A percentile compares a stretch with the other conserved stretches of the same genome.
phyloP scores from a whole-genome alignment of 64 coral and sea anemone species.

The Pachyseris speciosa region DNA sequence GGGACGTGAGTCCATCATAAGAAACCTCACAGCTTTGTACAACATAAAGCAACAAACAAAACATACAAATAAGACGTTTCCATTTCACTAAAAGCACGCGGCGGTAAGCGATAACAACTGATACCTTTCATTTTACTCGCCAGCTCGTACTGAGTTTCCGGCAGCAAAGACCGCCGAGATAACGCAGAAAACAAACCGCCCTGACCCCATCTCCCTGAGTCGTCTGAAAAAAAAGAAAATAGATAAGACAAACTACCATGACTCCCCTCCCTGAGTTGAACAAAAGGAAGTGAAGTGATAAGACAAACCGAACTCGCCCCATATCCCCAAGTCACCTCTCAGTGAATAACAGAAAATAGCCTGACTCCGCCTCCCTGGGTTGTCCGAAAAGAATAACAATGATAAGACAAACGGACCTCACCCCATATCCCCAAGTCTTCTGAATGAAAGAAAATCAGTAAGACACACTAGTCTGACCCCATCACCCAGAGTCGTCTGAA shows the following conservation, averaged over 20 bases:
- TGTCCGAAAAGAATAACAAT: slow-evolving; percentile 50
- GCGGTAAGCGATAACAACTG: neutral
- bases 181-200: slow-evolving; percentile 88
- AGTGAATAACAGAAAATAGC: slow-evolving; percentile 8
- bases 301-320: slow-evolving; percentile 87
- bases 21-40: too few relatives aligned
- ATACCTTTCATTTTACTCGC: slow-evolving; percentile 89
- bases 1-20: too few relatives aligned
- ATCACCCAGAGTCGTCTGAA: neutral
- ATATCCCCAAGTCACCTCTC: slow-evolving; percentile 87
- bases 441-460: neutral
- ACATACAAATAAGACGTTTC: too few relatives aligned
- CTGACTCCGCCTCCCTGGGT: slow-evolving; percentile 84
- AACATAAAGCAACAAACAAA: too few relatives aligned
- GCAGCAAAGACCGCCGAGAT: slow-evolving; percentile 56
- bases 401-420: neutral
- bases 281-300: too few relatives aligned
- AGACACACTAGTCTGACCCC: neutral
- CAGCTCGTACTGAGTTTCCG: slow-evolving; percentile 77
- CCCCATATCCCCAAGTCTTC: neutral
- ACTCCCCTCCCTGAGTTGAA: neutral
- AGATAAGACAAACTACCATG: neutral
- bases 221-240: slow-evolving; percentile 59
- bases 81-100: neutral
- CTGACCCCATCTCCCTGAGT: slow-evolving; percentile 87